Evolutionary conservation across 2,888 invertebrate genomes (phyloP).

Genomic region (Crocallis elinguaria): DNA sequence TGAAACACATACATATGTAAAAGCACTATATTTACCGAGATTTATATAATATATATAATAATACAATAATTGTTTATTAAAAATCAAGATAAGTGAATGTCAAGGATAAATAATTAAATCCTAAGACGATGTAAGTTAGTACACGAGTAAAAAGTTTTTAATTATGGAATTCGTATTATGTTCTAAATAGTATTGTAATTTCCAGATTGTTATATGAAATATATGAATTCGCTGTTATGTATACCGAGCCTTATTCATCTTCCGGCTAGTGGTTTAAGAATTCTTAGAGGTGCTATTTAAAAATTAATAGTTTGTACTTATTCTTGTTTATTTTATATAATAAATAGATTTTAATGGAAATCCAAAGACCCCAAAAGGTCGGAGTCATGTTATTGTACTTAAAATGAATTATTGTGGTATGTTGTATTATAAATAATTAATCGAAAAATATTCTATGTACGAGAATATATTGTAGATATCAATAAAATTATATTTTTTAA

Average conservation of each 20-base stretch:
- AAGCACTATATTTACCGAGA: constrained; percentile 22
- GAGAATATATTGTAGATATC: constrained; percentile 78
- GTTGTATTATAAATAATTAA: constrained; percentile 75
- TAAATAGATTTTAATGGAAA: constrained; percentile 47
- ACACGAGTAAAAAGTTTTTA: constrained; percentile 1
- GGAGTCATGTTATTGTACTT: constrained; percentile 78
- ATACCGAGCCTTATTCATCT: constrained; percentile 50
- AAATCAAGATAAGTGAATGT: constrained; percentile 40
- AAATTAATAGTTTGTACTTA: constrained; percentile 24
- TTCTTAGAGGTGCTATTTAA: constrained; percentile 61
- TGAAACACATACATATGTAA: not conserved
- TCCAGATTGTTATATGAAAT: constrained; percentile 47
- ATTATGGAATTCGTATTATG: constrained; percentile 77
- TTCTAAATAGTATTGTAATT: constrained; percentile 74
- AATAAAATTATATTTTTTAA: constrained; percentile 74
- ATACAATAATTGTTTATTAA: constrained; percentile 4
- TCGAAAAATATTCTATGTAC: constrained; percentile 66
- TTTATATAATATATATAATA: constrained; percentile 18
- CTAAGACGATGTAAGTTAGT: constrained; percentile 5
- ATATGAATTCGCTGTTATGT: constrained; percentile 22
- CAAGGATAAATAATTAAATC: not conserved
- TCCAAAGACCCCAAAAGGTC: constrained; percentile 76
- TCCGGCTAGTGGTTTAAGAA: constrained; percentile 38
- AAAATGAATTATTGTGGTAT: constrained; percentile 65
- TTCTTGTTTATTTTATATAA: constrained; percentile 44